Evolutionary conservation across 2,113 vertebrate genomes (phyloP).

Genomic region (Regulus satrapa): DNA sequence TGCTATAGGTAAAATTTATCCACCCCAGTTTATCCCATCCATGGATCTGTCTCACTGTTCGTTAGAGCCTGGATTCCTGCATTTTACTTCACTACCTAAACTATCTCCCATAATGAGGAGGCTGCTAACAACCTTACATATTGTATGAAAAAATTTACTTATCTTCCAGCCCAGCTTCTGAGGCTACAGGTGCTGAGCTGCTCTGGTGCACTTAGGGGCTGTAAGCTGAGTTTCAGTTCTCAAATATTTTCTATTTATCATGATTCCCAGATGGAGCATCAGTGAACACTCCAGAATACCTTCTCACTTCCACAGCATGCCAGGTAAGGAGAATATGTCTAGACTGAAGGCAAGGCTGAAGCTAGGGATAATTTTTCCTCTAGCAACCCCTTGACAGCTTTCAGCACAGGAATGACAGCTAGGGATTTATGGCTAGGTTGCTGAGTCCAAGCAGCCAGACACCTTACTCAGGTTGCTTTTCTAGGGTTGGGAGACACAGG

Average conservation of each 20-base stretch:
- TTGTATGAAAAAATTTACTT: not conserved
- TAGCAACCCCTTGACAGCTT: not conserved
- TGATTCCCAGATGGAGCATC: not conserved
- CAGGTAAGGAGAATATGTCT: not conserved
- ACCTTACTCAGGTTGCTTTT: not conserved
- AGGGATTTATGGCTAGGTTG: not conserved
- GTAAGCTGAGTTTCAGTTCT: not conserved
- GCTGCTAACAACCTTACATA: not conserved
- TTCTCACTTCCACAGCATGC: not conserved
- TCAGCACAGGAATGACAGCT: slow-evolving; percentile 1
- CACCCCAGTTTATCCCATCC: not conserved
- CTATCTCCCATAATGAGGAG: not conserved
- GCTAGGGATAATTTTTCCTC: not conserved
- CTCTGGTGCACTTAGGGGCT: not conserved
- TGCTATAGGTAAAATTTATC: not conserved
- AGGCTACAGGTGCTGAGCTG: not conserved
- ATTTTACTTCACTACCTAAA: not conserved
- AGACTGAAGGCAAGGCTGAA: slow-evolving; percentile 11
- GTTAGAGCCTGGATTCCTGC: not conserved
- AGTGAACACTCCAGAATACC: not conserved
- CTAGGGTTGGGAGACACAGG: not conserved
- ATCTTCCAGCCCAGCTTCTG: not conserved
- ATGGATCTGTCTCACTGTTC: accelerated
- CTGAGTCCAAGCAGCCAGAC: not conserved
- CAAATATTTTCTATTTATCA: slow-evolving; percentile 8